Evolutionary conservation across 2,888 invertebrate species (phyloP).

Genomic region (Agrypnus murinus): DNA sequence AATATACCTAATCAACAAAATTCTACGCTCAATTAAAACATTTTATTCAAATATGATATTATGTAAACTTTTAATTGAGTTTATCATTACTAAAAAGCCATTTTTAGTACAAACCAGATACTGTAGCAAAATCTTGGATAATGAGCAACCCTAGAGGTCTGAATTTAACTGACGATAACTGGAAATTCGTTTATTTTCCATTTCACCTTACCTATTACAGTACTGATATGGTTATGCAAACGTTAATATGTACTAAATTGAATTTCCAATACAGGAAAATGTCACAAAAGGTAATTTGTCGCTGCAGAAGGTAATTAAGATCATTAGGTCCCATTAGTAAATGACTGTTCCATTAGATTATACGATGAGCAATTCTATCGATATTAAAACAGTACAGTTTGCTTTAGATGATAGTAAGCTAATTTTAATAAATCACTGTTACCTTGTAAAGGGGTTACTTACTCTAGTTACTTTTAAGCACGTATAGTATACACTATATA

Average conservation of each 20-base stretch:
- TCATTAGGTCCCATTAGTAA: slow-evolving; percentile 28
- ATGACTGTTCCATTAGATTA: slow-evolving; percentile 24
- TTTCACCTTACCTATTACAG: neutral
- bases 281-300: slow-evolving; percentile 30
- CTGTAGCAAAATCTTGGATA: neutral
- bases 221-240: slow-evolving; percentile 3
- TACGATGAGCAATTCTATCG: slow-evolving; percentile 17
- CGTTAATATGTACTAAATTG: slow-evolving; percentile 14
- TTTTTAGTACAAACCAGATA: too few species aligned
- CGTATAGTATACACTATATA: too few species aligned
- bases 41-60: slow-evolving; percentile 11
- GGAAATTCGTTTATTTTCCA: neutral
- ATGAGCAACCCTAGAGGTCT: neutral
- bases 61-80: slow-evolving; percentile 1
- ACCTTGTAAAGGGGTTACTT: too few species aligned
- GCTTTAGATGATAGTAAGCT: too few species aligned
- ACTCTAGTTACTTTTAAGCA: too few species aligned
- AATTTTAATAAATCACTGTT: too few species aligned
- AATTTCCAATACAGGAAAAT: slow-evolving; percentile 21
- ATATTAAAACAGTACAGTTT: too few species aligned
- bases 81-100: neutral
- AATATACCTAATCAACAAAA: slow-evolving; percentile 15
- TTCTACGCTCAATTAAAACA: neutral
- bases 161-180: neutral
- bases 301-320: slow-evolving; percentile 25